Conservation (phyloP, 1,140 invertebrate species). For the Trinorchestia longiramus region DNA sequence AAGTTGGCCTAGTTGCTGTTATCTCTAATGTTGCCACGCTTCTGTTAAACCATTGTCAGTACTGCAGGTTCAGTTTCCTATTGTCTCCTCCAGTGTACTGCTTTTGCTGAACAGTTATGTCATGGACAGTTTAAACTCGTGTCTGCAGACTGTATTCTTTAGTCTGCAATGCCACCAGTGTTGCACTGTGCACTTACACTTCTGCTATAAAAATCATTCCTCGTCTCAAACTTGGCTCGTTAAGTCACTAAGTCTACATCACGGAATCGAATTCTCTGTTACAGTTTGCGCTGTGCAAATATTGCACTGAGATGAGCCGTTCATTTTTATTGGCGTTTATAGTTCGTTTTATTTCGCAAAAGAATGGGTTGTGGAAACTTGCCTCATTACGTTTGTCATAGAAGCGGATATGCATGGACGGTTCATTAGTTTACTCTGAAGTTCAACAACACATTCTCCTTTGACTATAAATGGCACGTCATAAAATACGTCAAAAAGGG, state of each 20-base stretch:
- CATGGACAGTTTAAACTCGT: background rate
- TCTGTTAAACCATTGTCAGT: background rate
- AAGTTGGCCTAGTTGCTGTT: background rate
- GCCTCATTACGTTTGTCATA: background rate
- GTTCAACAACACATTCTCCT: background rate
- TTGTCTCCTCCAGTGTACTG: background rate
- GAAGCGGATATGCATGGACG: background rate
- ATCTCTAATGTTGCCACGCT: background rate
- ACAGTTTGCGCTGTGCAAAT: background rate
- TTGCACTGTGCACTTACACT: background rate
- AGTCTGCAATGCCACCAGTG: background rate
- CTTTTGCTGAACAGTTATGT: background rate
- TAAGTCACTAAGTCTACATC: constrained; percentile 1
- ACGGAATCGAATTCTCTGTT: background rate
- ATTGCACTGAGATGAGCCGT: background rate
- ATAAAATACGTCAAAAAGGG: background rate
- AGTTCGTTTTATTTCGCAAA: background rate
- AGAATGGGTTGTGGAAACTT: background rate
- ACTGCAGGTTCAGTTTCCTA: background rate
- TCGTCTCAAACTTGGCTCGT: background rate
- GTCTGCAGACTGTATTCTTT: background rate
- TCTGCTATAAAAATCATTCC: background rate
- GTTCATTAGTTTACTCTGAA: background rate
- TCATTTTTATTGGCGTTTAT: background rate
- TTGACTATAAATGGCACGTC: background rate